Evolutionary conservation across 1,140 invertebrate species (phyloP).

Genomic region (Tyrophagus putrescentiae): DNA sequence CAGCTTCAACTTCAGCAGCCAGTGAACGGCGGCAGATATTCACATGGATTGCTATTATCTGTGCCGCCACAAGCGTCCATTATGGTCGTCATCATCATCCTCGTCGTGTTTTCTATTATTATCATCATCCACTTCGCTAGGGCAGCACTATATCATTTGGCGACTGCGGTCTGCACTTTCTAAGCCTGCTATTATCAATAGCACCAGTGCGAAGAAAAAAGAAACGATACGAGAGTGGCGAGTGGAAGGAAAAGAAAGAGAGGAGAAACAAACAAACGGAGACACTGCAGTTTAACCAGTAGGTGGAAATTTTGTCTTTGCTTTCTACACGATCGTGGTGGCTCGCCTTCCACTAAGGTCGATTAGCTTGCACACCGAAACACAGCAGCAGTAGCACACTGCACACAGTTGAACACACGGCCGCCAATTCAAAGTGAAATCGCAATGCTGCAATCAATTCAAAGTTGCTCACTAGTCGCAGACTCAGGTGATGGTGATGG

Average conservation of each 20-base stretch:
- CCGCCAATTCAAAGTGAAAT: too few species aligned
- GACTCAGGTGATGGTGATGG: too few species aligned
- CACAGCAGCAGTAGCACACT: too few species aligned
- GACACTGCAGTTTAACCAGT: constrained; percentile 11
- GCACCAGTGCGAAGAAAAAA: constrained; percentile 14
- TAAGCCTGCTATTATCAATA: constrained; percentile 9
- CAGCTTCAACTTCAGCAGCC: background rate
- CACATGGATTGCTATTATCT: constrained; percentile 14
- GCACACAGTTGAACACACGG: too few species aligned
- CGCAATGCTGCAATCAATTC: too few species aligned
- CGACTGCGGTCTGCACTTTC: constrained; percentile 11
- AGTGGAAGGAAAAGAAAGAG: background rate
- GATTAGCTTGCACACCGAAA: background rate
- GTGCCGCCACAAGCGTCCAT: constrained; percentile 13
- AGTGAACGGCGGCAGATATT: background rate
- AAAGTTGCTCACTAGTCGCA: too few species aligned
- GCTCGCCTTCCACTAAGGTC: background rate
- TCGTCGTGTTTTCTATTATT: constrained; percentile 14
- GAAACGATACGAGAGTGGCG: constrained; percentile 1
- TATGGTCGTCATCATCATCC: constrained; percentile 14
- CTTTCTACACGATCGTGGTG: constrained; percentile 7
- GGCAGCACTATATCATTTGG: constrained; percentile 13
- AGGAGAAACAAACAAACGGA: constrained; percentile 12
- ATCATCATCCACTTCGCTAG: constrained; percentile 11
- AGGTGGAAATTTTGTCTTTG: constrained; percentile 4